phyloP scores from a whole-genome alignment of 1,140 invertebrate genomes.

The Drosophila bocki region DNA sequence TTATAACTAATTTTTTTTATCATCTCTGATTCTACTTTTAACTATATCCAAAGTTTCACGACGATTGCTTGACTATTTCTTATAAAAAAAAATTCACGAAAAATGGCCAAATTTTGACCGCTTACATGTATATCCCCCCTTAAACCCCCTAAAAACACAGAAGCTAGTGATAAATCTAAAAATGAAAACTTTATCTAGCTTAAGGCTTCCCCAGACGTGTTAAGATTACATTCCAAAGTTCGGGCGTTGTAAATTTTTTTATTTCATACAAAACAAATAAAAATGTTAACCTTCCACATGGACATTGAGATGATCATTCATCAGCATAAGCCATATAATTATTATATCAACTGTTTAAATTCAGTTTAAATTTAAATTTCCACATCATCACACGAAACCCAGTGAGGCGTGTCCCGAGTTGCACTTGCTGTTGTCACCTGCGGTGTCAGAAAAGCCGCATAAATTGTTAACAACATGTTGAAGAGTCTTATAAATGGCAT shows the following conservation, averaged over 20 bases:
- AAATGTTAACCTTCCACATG: conserved; percentile 8
- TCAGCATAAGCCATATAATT: conserved; percentile 31
- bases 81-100: no score
- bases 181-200: conserved; percentile 22
- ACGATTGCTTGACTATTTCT: no score
- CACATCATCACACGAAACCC: conserved; percentile 8
- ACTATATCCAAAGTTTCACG: no score
- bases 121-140: no score
- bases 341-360: conserved; percentile 52
- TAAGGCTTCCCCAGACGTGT: conserved; percentile 1
- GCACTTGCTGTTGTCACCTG: conserved; percentile 46
- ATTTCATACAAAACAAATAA: neutral
- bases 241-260: neutral
- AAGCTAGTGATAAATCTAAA: conserved; percentile 1
- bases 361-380: conserved; percentile 45
- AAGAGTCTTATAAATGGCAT: conserved; percentile 42
- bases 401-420: conserved; percentile 37
- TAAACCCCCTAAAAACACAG: neutral
- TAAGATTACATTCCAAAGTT: conserved; percentile 18
- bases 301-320: conserved; percentile 11
- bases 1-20: no score
- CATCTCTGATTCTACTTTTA: no score
- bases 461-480: conserved; percentile 36
- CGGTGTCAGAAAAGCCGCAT: conserved; percentile 29
- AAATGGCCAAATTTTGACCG: no score